Percentiles rank a stretch among this genome's conserved stretches.
phyloP scores from a whole-genome alignment of 2,113 vertebrate genomes.

The Lynx canadensis region DNA sequence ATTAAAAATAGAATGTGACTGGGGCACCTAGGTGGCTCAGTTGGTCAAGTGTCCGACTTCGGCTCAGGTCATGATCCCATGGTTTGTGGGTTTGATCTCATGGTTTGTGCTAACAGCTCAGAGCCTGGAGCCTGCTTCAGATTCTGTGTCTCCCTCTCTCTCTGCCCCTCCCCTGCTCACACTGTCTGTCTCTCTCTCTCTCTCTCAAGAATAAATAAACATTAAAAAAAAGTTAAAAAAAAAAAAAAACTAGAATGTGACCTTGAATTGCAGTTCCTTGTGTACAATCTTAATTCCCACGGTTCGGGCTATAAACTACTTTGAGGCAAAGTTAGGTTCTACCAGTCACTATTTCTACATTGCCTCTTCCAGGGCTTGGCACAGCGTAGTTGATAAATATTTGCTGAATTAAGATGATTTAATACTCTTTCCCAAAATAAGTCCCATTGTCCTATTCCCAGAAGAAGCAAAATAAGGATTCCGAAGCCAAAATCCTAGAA shows the following conservation, averaged over 20 bases:
- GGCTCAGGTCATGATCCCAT: no score
- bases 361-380: not conserved
- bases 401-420: conserved; percentile 1
- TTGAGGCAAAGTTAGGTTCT: not conserved
- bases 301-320: not conserved
- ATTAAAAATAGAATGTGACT: not conserved
- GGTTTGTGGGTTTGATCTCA: no score
- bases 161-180: no score
- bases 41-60: no score
- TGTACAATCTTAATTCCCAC: not conserved
- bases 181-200: no score
- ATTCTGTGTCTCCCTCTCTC: no score
- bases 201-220: no score
- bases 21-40: no score
- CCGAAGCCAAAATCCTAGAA: not conserved
- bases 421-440: conserved; percentile 7
- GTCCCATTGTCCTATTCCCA: not conserved
- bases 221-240: no score
- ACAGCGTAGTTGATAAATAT: not conserved
- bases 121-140: no score
- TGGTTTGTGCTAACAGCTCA: no score
- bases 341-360: not conserved
- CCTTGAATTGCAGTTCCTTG: not conserved
- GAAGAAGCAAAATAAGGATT: conserved; percentile 21
- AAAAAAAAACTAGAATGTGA: not conserved